Conservation (phyloP, 2,797 vertebrate species). For the Urocyon cinereoargenteus region DNA sequence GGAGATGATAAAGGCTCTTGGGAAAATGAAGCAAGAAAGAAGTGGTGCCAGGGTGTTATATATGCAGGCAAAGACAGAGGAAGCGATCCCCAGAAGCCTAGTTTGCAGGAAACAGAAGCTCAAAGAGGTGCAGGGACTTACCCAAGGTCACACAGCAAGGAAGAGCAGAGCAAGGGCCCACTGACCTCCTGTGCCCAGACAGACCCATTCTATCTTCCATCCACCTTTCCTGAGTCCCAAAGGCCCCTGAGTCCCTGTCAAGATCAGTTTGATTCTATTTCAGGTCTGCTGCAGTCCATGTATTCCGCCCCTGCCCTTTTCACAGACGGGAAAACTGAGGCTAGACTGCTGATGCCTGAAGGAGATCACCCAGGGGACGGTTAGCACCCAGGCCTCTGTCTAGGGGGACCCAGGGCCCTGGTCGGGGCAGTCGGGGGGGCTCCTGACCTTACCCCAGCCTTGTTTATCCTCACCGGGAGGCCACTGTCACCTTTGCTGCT, state of each 20-base stretch:
- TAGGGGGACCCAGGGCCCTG: background rate
- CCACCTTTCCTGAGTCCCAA: background rate
- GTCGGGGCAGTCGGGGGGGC: background rate
- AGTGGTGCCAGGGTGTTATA: background rate
- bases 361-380: background rate
- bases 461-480: background rate
- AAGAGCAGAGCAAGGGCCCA: background rate
- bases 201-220: background rate
- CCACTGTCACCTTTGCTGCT: slow-evolving; percentile 27
- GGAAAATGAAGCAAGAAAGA: background rate
- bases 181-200: background rate
- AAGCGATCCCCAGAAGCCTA: background rate
- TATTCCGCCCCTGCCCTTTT: background rate
- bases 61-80: background rate
- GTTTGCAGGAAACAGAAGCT: background rate
- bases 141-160: background rate
- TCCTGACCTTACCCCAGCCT: background rate
- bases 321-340: background rate
- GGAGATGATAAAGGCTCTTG: background rate
- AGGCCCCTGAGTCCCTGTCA: background rate
- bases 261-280: background rate
- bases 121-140: slow-evolving; percentile 10
- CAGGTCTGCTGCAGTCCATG: rapidly evolving
- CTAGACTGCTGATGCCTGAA: background rate
- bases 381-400: background rate